These are phyloP conservation scores for Hemiscyllium ocellatum DNA, from an alignment of 2,113 vertebrate genomes.

Conservation along the genomic window DNA sequence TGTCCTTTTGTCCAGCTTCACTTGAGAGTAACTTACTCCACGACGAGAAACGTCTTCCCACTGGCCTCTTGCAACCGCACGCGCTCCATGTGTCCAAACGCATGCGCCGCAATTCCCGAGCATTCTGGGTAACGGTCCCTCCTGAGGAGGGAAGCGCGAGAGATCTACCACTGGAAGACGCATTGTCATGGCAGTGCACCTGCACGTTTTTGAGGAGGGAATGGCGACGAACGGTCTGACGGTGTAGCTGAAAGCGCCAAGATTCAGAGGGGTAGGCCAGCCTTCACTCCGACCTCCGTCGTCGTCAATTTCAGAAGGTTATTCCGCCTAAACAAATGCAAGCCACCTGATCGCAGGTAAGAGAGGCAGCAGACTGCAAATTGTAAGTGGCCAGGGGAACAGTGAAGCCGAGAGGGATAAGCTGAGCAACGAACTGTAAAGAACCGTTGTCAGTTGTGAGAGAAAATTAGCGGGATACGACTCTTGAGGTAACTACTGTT, in stretches of 20 bases:
- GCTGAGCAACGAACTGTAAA: not conserved
- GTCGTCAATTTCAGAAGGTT: not conserved
- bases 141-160: not conserved
- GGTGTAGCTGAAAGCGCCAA: not conserved
- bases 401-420: not conserved
- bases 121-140: not conserved
- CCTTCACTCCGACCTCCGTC: not conserved
- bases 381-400: not conserved
- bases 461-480: not conserved
- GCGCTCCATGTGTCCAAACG: not conserved
- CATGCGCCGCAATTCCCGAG: not conserved
- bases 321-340: not conserved
- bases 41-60: not conserved
- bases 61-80: not conserved
- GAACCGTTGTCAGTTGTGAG: not conserved
- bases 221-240: not conserved
- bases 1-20: not conserved
- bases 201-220: not conserved
- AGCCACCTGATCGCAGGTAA: not conserved
- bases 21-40: not conserved
- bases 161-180: not conserved
- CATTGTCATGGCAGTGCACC: not conserved
- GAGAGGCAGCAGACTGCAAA: not conserved
- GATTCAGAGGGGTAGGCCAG: not conserved
- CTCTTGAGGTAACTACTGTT: not conserved